Percentiles rank a stretch among this genome's conserved stretches.
Conservation (phyloP, 2,113 vertebrate species). For the Scolopax mira region DNA sequence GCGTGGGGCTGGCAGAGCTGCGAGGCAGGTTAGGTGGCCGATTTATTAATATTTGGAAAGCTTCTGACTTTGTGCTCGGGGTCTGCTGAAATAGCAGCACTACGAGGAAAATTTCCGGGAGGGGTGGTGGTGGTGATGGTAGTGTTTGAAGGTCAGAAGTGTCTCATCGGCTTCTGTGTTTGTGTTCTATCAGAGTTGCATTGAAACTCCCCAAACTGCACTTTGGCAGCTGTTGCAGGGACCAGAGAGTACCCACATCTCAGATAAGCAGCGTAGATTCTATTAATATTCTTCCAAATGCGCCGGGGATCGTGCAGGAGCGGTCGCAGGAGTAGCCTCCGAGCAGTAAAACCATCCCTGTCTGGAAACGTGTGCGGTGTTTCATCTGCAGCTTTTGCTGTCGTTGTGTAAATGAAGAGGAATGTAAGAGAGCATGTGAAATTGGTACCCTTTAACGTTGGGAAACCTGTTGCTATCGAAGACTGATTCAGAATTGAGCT, state of each 20-base stretch:
- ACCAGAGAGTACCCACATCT: neutral
- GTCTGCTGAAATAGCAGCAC: neutral
- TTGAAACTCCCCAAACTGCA: slow-evolving; percentile 11
- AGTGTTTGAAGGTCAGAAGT: neutral
- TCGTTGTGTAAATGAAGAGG: neutral
- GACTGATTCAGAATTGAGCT: neutral
- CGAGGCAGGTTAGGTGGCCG: neutral
- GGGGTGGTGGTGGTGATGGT: fast-evolving
- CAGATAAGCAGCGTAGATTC: neutral
- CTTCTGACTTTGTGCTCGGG: too few species aligned
- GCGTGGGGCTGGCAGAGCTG: neutral
- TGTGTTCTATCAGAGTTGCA: neutral
- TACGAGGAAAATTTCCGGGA: neutral
- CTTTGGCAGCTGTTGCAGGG: slow-evolving; percentile 19
- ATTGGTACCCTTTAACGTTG: neutral
- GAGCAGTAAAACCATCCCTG: neutral
- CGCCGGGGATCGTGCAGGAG: neutral
- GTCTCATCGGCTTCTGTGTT: neutral
- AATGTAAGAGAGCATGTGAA: neutral
- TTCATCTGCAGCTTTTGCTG: neutral
- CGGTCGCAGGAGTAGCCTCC: neutral
- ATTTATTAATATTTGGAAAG: neutral
- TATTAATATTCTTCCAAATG: slow-evolving; percentile 31
- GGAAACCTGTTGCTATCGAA: neutral
- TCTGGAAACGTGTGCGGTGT: neutral